Evolutionary conservation across 1,140 invertebrate genomes (phyloP).

Genomic region (Gryon sp.): DNA sequence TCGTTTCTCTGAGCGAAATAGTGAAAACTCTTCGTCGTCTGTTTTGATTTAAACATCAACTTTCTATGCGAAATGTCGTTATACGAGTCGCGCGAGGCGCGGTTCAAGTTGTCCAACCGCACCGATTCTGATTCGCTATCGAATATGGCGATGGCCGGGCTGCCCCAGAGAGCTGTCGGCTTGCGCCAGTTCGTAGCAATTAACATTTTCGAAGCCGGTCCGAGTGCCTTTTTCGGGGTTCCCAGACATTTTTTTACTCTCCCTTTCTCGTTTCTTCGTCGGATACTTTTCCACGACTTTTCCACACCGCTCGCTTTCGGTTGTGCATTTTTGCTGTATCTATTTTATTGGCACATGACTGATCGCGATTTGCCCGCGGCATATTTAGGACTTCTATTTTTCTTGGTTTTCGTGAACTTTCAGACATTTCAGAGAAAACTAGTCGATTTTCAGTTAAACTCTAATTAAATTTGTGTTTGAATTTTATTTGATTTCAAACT

Average conservation of each 20-base stretch:
- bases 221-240: constrained; percentile 58
- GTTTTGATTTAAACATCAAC: constrained; percentile 71
- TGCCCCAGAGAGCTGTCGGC: constrained; percentile 59
- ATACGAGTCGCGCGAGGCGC: constrained; percentile 33
- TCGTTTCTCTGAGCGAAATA: constrained; percentile 49
- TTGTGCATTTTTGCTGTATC: constrained; percentile 65
- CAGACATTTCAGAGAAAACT: constrained; percentile 15
- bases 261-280: constrained; percentile 53
- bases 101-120: constrained; percentile 32
- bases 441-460: no score
- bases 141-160: constrained; percentile 63
- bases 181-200: constrained; percentile 64
- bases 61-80: constrained; percentile 67
- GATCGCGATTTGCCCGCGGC: constrained; percentile 27
- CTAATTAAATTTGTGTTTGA: no score
- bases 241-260: background rate
- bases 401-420: constrained; percentile 48
- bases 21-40: constrained; percentile 32
- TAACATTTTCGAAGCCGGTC: constrained; percentile 66
- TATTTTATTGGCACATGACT: constrained; percentile 69
- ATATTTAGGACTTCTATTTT: constrained; percentile 30
- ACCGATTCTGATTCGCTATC: constrained; percentile 50
- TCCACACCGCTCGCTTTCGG: constrained; percentile 22
- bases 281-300: constrained; percentile 40
- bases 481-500: no score